phyloP scores from a whole-genome alignment of 2,797 vertebrate species.

The Lutjanus argentimaculatus region DNA sequence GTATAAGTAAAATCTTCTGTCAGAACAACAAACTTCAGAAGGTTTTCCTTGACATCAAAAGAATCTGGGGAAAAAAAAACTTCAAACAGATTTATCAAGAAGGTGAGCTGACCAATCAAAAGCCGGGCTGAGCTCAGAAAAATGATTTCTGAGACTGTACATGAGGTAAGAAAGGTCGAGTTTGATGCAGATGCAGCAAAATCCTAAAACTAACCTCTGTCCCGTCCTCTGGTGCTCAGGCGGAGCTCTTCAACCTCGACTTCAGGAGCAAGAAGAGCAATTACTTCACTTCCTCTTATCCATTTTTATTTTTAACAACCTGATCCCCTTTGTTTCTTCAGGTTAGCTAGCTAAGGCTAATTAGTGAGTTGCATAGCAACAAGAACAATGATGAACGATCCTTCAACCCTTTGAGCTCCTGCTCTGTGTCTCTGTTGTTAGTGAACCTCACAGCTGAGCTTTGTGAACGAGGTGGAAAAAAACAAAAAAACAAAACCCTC shows the following conservation, averaged over 20 bases:
- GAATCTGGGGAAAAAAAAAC: background rate
- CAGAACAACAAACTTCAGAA: background rate
- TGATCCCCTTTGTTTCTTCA: slow-evolving; percentile 61
- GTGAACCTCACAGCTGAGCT: slow-evolving; percentile 42
- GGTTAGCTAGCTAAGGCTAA: slow-evolving; percentile 64
- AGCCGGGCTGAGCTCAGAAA: background rate
- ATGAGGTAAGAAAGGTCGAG: background rate
- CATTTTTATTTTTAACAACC: slow-evolving; percentile 63
- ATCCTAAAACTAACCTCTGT: background rate
- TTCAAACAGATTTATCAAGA: slow-evolving; percentile 2
- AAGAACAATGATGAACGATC: slow-evolving; percentile 65
- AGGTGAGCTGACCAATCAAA: background rate
- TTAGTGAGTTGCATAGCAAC: slow-evolving; percentile 77
- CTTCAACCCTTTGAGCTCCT: slow-evolving; percentile 53
- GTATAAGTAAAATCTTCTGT: background rate
- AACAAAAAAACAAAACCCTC: background rate
- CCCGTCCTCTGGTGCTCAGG: background rate
- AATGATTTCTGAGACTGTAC: background rate
- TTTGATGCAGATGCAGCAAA: slow-evolving; percentile 1
- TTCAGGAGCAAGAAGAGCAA: slow-evolving; percentile 37
- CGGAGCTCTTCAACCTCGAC: slow-evolving; percentile 15
- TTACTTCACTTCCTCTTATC: slow-evolving; percentile 36
- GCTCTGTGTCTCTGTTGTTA: slow-evolving; percentile 40
- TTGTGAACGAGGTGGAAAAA: slow-evolving; percentile 24
- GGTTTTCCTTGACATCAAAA: background rate